Conservation (phyloP, 2,888 invertebrate genomes). For the Luffia ferchaultella region DNA sequence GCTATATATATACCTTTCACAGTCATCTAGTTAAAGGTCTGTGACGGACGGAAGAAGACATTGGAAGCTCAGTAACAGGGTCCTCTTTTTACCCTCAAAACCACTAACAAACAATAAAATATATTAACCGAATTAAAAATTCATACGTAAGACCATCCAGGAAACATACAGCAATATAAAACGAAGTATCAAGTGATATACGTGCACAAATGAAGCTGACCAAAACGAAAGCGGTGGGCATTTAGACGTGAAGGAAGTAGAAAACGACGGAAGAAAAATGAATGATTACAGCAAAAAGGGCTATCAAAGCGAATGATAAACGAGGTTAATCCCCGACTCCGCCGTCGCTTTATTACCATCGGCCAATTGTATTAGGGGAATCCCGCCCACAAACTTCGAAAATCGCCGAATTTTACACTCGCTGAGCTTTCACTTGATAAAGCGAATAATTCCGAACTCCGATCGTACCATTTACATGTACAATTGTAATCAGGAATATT, state of each 20-base stretch:
- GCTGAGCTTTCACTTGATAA: neutral
- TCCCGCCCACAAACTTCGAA: slow-evolving; percentile 24
- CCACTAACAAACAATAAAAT: too few relatives aligned
- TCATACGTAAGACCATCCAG: too few relatives aligned
- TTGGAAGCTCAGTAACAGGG: too few relatives aligned
- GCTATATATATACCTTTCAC: too few relatives aligned
- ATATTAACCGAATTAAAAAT: too few relatives aligned
- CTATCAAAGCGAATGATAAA: slow-evolving; percentile 65
- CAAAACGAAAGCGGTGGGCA: neutral
- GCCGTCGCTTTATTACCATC: slow-evolving; percentile 62
- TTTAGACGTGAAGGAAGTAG: slow-evolving; percentile 18
- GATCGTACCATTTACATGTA: neutral
- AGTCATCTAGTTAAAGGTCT: too few relatives aligned
- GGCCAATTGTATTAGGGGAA: slow-evolving; percentile 64
- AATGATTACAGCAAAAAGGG: slow-evolving; percentile 65
- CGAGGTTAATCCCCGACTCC: slow-evolving; percentile 57
- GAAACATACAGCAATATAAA: too few relatives aligned
- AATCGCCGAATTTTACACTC: neutral
- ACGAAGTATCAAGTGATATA: neutral
- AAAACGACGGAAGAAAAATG: slow-evolving; percentile 64
- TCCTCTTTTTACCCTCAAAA: too few relatives aligned
- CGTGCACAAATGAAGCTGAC: neutral
- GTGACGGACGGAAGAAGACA: too few relatives aligned
- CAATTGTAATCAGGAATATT: neutral
- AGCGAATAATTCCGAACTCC: neutral